These are phyloP conservation scores for Notodonta ziczac DNA, from an alignment of 2,888 invertebrate species.

Conservation along the genomic window DNA sequence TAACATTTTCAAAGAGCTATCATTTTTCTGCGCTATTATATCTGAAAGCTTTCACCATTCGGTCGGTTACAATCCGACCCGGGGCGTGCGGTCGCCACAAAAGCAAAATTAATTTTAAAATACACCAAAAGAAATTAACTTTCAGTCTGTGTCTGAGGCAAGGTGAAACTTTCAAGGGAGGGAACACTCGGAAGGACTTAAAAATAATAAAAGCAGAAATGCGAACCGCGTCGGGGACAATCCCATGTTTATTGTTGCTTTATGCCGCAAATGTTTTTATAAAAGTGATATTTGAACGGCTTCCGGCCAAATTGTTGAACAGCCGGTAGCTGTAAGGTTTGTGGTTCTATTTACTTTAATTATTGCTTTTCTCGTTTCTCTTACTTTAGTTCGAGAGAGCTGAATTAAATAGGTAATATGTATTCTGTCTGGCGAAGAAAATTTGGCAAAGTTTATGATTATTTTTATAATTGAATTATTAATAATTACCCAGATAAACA, in stretches of 20 bases:
- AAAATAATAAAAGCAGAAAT: constrained; percentile 77
- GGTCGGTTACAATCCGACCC: constrained; percentile 71
- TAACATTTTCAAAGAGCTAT: constrained; percentile 58
- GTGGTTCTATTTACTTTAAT: constrained; percentile 15
- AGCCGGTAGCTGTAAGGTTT: constrained; percentile 11
- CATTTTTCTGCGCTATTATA: constrained; percentile 67
- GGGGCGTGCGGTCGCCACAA: constrained; percentile 76
- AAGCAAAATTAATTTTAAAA: constrained; percentile 83
- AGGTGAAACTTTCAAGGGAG: constrained; percentile 76
- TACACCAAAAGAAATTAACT: constrained; percentile 84
- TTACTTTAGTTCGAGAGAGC: background rate
- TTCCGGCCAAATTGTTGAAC: constrained; percentile 28
- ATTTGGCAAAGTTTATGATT: background rate
- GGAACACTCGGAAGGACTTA: constrained; percentile 74
- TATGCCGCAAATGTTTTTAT: constrained; percentile 37
- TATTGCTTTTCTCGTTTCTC: constrained; percentile 12
- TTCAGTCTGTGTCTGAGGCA: constrained; percentile 63
- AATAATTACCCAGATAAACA: too few relatives aligned
- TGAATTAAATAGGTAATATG: background rate
- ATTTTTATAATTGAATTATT: background rate
- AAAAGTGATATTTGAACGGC: constrained; percentile 32
- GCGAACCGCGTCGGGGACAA: constrained; percentile 52
- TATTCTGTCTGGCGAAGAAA: background rate
- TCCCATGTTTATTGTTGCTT: constrained; percentile 54
- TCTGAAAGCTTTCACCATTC: constrained; percentile 73